Evolutionary conservation across 2,113 vertebrate genomes (phyloP), one percentile per base, ranked within the genome.

Genomic region (Baryphthengus martii): DNA sequence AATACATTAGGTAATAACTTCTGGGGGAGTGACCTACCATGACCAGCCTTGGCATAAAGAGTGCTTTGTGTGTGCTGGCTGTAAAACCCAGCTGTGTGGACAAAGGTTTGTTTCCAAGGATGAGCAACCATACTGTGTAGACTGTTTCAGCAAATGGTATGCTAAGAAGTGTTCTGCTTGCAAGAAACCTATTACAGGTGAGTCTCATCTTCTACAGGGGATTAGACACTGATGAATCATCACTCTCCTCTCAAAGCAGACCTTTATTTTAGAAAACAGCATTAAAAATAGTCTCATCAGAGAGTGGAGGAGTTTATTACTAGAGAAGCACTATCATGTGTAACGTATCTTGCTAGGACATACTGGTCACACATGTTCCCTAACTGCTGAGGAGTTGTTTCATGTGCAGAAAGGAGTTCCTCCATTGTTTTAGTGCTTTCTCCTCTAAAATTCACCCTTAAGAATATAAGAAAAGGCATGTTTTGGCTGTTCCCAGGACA

Each of bases 21-120:
- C 97, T 23, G 98, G 96, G 24, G 98, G 98, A 37, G 94, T 98
- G 82, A 97, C 94, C 24, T 98, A 97, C 39, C 88, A 66, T 35
- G 97, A 98, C 70, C 97, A 98, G 79, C 97, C 98, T n/a, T 98
- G 98, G 98, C 98, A 98, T 45, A 97, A 97, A 45, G 98, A 98
- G 52, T 98, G 98, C 55, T 98, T 98, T 92, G 89, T 98, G 72
- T 98, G 98, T 76, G 97, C 92, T 53, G 96, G 91, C 37, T 98
- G 98, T 68, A 97, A 97, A 81, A 97, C 91, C 45, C 97, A 97
- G 61, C 97, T 98, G 87, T 95, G 94, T 56, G 97, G 96, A 70
- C 97, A 98, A 63, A 95, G 91, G 39, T 98, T 98, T 86, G 97
- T 98, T 96, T 98, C 98, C 82, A 97, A 90, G 88, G 98, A 98